phyloP scores from a whole-genome alignment of 2,113 vertebrate species.

The human region DNA sequence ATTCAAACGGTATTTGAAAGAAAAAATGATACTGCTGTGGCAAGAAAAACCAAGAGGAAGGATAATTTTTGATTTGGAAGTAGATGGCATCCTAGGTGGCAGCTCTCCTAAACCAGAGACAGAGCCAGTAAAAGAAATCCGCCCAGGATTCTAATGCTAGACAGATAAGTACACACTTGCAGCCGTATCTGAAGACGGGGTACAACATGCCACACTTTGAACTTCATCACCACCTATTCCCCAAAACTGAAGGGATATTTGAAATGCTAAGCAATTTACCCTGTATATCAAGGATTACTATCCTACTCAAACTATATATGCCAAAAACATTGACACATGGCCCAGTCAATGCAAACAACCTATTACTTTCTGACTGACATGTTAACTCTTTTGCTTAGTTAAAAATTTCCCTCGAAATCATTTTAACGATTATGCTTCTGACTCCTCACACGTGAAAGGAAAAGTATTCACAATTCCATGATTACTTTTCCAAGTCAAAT shows the following conservation, averaged over 20 bases:
- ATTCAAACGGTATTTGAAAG: neutral
- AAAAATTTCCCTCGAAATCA: slow-evolving; percentile 48
- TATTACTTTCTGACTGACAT: slow-evolving; percentile 45
- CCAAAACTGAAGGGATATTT: neutral
- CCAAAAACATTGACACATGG: slow-evolving; percentile 58
- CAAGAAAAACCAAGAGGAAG: neutral
- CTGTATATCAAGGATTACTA: neutral
- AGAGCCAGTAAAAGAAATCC: neutral
- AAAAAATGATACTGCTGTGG: neutral
- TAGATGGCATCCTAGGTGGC: neutral
- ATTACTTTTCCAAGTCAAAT: slow-evolving; percentile 65
- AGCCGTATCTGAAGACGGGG: neutral
- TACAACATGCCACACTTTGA: neutral
- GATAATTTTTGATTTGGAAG: neutral
- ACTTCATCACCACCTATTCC: neutral
- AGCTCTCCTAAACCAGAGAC: neutral
- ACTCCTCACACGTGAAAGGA: neutral
- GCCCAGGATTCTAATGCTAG: neutral
- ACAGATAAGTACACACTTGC: neutral
- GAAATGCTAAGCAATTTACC: slow-evolving; percentile 37
- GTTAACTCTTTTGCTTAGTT: slow-evolving; percentile 53
- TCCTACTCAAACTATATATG: slow-evolving; percentile 26
- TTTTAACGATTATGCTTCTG: slow-evolving; percentile 31
- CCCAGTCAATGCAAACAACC: slow-evolving; percentile 42
- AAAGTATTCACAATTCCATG: slow-evolving; percentile 7